Evolutionary conservation across 2,797 vertebrate species (phyloP), one percentile per base, ranked within the genome.

Genomic region (Phrynocephalus guinanensis): DNA sequence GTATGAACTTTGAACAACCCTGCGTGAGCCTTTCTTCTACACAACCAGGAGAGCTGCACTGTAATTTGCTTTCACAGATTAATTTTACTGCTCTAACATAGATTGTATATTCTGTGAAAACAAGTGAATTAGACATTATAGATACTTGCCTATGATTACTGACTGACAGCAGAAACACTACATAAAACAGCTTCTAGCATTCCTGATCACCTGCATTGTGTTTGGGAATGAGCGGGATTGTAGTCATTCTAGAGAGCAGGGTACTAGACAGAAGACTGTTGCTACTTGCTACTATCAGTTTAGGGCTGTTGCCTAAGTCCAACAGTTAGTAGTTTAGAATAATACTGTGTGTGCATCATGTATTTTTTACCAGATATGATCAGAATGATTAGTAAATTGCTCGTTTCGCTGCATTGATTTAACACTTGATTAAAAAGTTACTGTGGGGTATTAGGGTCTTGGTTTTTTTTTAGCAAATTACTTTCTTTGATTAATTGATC

Each of bases 51-150:
- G 91, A 80, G 2, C 79, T 30, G 10, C 82, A 38, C 22, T 24
- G 5, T 30, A 85, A 82, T 83, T 72, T 80, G 11, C 70, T 80
- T 92, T 82, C 83, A 67, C 73, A 85, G 15, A 79, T 86, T 85
- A 90, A 60, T 60, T 82, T 83, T 86, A 72, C 60, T 56, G 52
- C 52, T 56, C 52, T 56, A 56, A 56, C 52, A 1, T 38, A 86
- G 60, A 80, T 38, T 44, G 24, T 63, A 73, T 22, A 68, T 38
- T 68, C 67, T 48, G 50, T 63, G 5, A 33, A 63, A 80, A 73
- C 13, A n/a, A 71, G n/a, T 56, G 22, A 70, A 70, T 52, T 70
- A 38, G 13, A 33, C 26, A 71, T 71, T 86, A 79, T 79, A 79
- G 38, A 24, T 72, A 38, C n/a, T 56, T 60, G 30, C 38, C 86